Base-by-base conservation (phyloP, 1,140 invertebrate species). In the Eupristina koningsbergeri region DNA sequence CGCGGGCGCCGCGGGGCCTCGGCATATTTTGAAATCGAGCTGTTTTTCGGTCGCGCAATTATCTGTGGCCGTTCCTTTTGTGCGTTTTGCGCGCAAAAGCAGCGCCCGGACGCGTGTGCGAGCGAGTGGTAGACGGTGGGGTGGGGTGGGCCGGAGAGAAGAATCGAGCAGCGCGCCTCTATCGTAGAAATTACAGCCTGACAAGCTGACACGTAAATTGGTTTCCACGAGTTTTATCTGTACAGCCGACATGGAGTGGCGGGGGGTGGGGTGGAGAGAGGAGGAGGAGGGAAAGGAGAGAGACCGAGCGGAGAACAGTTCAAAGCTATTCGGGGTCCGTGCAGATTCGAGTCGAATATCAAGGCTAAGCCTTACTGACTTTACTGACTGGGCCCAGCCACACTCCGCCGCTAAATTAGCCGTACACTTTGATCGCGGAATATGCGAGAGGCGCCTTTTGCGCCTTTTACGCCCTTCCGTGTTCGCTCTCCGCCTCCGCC, bases 121-220 rank as follows among this genome's bases (percentile, higher is more conserved):
- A 8, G 47, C 47, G 47, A 8, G 41, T 45, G 41, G 6, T 6
- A 45, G 41, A 45, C 15, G 39, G 64, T 6, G 61, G 26, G n/a
- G 11, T 31, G 17, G 17, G 19, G 9, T 15, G 74, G n/a, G 47
- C 22, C 34, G 53, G 45, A 45, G 71, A 76, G 17, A 58, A 31
- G 15, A n/a, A 31, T 15, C 29, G 22, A 76, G 34, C 74, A 58
- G 61, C 76, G 71, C 61, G 87, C 88, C 87, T 91, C 88, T 89
- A 89, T 89, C 88, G 87, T 87, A 89, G 87, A 90, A 91, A 91
- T 90, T 91, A 91, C 89, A 90, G 85, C 87, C 90, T 91, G 90
- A 91, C 89, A 91, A 88, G 86, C 88, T 90, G 90, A 91, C 89
- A 90, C 88, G 90, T 90, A 91, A 91, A 90, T 90, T 90, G 89